Conservation (phyloP, 1,140 invertebrate genomes). For the Dendrolimus punctatus region DNA sequence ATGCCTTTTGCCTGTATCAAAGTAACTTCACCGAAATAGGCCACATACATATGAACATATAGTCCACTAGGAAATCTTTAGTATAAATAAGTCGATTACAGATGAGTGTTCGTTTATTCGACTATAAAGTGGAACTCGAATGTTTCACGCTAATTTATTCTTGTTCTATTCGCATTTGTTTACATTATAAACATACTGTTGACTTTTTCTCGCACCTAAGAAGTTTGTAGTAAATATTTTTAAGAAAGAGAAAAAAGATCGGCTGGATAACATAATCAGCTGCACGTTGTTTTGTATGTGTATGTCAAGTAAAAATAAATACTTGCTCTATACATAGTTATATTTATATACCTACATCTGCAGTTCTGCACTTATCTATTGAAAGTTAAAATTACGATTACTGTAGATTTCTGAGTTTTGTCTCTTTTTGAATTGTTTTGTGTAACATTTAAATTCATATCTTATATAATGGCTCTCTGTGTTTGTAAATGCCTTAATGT, state of each 20-base stretch:
- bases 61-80: no score
- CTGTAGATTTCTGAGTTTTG: constrained; percentile 48
- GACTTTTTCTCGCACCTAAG: not conserved
- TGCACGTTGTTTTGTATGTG: constrained; percentile 11
- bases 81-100: no score
- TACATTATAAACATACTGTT: no score
- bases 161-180: no score
- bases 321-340: constrained; percentile 16
- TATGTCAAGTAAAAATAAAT: constrained; percentile 15
- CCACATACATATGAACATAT: no score
- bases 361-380: constrained; percentile 34
- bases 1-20: no score
- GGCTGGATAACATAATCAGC: constrained; percentile 11
- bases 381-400: constrained; percentile 25
- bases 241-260: constrained; percentile 11
- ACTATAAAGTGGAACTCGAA: no score
- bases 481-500: constrained; percentile 69
- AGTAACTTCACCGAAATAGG: no score
- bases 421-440: constrained; percentile 48
- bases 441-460: constrained; percentile 23
- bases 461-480: constrained; percentile 53
- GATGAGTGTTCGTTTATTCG: no score
- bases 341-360: constrained; percentile 26
- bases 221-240: not conserved
- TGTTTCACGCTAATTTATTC: no score